phyloP scores from a whole-genome alignment of 2,113 vertebrate species.

The Pterophyllum scalare region DNA sequence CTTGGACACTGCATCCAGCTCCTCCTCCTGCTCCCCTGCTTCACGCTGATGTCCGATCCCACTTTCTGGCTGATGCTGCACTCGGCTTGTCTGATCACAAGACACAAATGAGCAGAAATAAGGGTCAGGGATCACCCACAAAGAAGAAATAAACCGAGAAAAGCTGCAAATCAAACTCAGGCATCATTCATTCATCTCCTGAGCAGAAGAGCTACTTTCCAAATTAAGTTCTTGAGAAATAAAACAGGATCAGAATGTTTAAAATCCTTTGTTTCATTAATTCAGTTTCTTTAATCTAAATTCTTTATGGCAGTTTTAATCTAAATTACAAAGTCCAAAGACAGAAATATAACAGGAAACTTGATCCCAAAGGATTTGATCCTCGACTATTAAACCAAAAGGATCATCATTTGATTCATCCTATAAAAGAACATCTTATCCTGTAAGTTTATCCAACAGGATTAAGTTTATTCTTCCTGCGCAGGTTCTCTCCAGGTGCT shows the following conservation, averaged over 20 bases:
- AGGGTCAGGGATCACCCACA: not conserved
- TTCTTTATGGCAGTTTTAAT: not conserved
- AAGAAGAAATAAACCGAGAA: not conserved
- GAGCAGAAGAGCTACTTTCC: not conserved
- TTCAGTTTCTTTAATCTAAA: not conserved
- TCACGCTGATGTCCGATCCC: conserved; percentile 67
- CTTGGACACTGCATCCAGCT: conserved; percentile 80
- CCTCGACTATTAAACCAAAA: too few relatives aligned
- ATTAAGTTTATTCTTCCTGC: not conserved
- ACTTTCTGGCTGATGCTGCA: conserved; percentile 6
- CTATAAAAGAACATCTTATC: not conserved
- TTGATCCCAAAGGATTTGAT: too few relatives aligned
- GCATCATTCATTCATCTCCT: not conserved
- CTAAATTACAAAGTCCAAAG: not conserved
- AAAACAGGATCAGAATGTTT: not conserved
- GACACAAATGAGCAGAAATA: not conserved
- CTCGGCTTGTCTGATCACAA: conserved; percentile 62
- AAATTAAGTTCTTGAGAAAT: not conserved
- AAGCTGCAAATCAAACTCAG: not conserved
- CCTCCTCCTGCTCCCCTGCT: conserved; percentile 83
- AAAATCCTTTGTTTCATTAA: not conserved
- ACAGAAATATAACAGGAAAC: not conserved
- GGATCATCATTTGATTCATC: too few relatives aligned
- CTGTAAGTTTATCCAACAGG: not conserved
- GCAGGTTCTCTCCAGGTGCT: not conserved